These are phyloP conservation scores for Electrophaes corylata DNA, from an alignment of 2,888 invertebrate genomes.

Conservation along the genomic window DNA sequence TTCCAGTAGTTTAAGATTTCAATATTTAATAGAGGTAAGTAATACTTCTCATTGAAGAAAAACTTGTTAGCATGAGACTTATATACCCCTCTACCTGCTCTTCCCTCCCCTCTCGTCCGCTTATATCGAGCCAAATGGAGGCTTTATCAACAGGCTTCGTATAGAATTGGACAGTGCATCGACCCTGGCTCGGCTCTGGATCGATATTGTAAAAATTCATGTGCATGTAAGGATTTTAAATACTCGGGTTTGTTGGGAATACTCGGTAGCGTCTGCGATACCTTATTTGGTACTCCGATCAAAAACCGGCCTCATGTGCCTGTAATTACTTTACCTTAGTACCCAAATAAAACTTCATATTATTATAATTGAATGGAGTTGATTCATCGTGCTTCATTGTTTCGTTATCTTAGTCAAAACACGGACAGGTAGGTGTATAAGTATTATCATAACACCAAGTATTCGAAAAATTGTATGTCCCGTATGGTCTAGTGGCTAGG, in stretches of 20 bases:
- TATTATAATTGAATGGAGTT: not conserved
- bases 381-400: conserved; percentile 15
- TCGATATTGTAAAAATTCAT: conserved; percentile 1
- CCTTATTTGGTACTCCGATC: no score
- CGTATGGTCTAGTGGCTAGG: conserved; percentile 89
- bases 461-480: conserved; percentile 54
- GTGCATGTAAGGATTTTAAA: not conserved
- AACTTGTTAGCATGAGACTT: conserved; percentile 4
- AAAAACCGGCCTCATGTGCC: no score
- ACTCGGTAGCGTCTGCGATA: not conserved
- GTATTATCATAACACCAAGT: not conserved
- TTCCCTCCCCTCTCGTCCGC: not conserved
- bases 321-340: no score
- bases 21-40: no score
- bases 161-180: conserved; percentile 17
- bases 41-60: not conserved
- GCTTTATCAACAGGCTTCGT: conserved; percentile 38
- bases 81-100: conserved; percentile 1
- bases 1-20: no score
- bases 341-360: no score
- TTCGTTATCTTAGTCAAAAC: conserved; percentile 12
- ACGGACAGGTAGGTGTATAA: not conserved
- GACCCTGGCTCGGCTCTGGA: conserved; percentile 21
- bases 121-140: conserved; percentile 26
- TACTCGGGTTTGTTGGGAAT: not conserved